A percentile compares a stretch with the other conserved stretches of the same genome.
Conservation (phyloP, 1,140 invertebrate species). For the Neoseiulus cucumeris region DNA sequence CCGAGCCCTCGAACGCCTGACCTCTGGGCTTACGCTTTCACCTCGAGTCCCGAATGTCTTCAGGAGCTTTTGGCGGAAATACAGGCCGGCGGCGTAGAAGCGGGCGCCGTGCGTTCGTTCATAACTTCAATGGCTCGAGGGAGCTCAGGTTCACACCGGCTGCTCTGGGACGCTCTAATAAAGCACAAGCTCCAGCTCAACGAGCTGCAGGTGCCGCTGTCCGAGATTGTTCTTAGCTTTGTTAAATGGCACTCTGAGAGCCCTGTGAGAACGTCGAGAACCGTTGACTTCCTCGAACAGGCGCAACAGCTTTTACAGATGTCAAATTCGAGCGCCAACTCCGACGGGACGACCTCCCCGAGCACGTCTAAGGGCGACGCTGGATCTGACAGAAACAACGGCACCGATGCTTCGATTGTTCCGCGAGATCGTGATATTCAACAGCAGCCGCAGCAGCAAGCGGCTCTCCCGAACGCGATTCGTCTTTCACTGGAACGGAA, state of each 20-base stretch:
- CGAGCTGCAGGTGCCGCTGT: neutral
- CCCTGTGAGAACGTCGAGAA: neutral
- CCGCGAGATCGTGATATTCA: no score
- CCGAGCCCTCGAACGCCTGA: neutral
- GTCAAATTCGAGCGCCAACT: no score
- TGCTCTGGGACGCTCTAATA: slow-evolving; percentile 3
- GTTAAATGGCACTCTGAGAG: slow-evolving; percentile 6
- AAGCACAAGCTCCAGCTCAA: neutral
- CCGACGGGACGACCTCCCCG: no score
- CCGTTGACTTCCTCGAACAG: neutral
- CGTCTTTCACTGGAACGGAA: neutral
- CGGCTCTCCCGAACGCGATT: neutral
- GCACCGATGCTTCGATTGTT: no score
- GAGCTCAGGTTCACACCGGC: neutral
- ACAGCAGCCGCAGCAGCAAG: neutral
- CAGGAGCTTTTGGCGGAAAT: neutral
- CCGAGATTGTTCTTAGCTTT: slow-evolving; percentile 10
- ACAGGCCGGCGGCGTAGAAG: neutral
- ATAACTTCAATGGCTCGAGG: slow-evolving; percentile 10
- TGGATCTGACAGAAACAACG: no score
- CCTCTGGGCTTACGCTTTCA: neutral
- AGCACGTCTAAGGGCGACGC: no score
- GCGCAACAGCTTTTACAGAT: neutral
- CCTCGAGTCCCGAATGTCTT: neutral
- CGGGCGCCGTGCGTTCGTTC: neutral